phyloP scores from a whole-genome alignment of 1,140 invertebrate genomes.

The Nixonia krombeini region DNA sequence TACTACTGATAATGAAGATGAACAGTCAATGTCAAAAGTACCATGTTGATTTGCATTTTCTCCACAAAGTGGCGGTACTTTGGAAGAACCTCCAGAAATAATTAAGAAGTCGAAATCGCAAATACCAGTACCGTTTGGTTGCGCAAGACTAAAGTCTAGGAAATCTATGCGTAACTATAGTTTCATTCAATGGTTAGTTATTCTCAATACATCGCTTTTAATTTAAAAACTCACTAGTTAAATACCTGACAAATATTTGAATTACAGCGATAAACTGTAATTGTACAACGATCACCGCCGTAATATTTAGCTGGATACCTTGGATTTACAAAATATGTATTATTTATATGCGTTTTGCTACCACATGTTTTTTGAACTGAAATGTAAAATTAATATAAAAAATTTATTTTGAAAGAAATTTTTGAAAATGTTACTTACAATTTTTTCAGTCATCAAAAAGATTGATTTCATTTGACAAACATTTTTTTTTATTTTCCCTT shows the following conservation, averaged over 20 bases:
- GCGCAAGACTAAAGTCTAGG: constrained; percentile 79
- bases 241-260: constrained; percentile 81
- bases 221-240: constrained; percentile 10
- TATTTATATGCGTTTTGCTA: constrained; percentile 79
- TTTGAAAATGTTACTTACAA: too few relatives aligned
- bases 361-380: constrained; percentile 81
- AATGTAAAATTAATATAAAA: constrained; percentile 28
- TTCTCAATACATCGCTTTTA: not conserved
- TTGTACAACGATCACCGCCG: constrained; percentile 78
- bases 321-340: constrained; percentile 86
- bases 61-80: constrained; percentile 82
- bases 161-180: constrained; percentile 84
- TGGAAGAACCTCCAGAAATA: constrained; percentile 77
- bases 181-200: constrained; percentile 22
- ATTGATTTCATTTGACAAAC: too few relatives aligned
- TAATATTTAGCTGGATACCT: constrained; percentile 79
- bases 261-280: constrained; percentile 79
- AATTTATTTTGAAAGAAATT: too few relatives aligned
- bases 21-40: constrained; percentile 42
- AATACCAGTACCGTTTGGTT: constrained; percentile 80
- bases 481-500: too few relatives aligned
- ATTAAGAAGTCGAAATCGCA: constrained; percentile 81
- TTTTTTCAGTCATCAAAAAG: too few relatives aligned
- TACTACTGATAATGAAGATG: constrained; percentile 9
- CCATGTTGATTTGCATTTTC: constrained; percentile 85